phyloP scores from a whole-genome alignment of 2,888 invertebrate species.

The Cabera pusaria region DNA sequence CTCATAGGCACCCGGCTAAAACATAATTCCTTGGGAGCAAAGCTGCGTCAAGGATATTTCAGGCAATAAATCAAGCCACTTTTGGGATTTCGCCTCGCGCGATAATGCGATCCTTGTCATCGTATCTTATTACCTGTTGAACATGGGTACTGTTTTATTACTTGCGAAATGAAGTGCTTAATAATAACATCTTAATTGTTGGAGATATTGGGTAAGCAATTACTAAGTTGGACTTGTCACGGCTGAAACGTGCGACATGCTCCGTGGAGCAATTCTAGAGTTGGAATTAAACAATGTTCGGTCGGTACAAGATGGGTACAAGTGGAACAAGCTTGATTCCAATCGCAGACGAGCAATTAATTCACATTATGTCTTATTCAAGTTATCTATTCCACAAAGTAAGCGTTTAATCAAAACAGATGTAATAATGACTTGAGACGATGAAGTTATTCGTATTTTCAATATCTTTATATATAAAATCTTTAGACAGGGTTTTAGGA shows the following conservation, averaged over 20 bases:
- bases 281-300: too few species aligned
- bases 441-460: too few species aligned
- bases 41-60: constrained; percentile 55
- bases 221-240: constrained; percentile 13
- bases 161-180: constrained; percentile 39
- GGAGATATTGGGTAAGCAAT: constrained; percentile 17
- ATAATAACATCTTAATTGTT: constrained; percentile 24
- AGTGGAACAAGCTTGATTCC: too few species aligned
- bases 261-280: not conserved
- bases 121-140: constrained; percentile 70
- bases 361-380: too few species aligned
- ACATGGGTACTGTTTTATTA: constrained; percentile 52
- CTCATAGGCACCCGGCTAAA: constrained; percentile 40
- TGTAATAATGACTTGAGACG: too few species aligned
- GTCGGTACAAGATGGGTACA: too few species aligned
- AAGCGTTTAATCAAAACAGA: too few species aligned
- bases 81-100: constrained; percentile 57
- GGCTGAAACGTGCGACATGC: constrained; percentile 7
- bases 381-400: too few species aligned
- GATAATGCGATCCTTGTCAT: constrained; percentile 66
- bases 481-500: too few species aligned
- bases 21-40: constrained; percentile 46
- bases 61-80: constrained; percentile 62
- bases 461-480: too few species aligned
- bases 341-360: too few species aligned